phyloP scores from a whole-genome alignment of 2,888 invertebrate species.

The Leucophenga maculata region DNA sequence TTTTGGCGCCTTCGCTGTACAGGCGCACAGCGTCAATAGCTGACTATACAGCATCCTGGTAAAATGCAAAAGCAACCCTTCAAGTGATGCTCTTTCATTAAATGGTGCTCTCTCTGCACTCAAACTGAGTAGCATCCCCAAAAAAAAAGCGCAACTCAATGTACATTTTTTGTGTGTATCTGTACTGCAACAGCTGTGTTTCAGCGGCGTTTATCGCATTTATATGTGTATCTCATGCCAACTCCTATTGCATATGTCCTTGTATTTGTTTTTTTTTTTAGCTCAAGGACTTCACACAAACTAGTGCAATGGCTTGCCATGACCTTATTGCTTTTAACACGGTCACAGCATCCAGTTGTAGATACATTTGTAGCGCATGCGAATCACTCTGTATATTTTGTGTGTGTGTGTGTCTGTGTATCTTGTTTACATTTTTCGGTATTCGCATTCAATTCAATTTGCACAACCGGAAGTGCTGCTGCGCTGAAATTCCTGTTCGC shows the following conservation, averaged over 20 bases:
- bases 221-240: too few relatives aligned
- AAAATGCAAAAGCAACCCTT: slow-evolving; percentile 29
- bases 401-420: slow-evolving; percentile 27
- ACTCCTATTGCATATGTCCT: slow-evolving; percentile 34
- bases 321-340: slow-evolving; percentile 46
- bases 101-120: neutral
- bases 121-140: neutral
- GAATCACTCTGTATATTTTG: slow-evolving; percentile 13
- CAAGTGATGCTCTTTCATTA: neutral
- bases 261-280: slow-evolving; percentile 33
- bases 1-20: slow-evolving; percentile 69
- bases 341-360: slow-evolving; percentile 5
- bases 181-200: too few relatives aligned
- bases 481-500: slow-evolving; percentile 52
- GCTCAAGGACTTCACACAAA: slow-evolving; percentile 51
- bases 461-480: slow-evolving; percentile 46
- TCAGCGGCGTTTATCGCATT: too few relatives aligned
- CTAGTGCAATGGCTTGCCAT: slow-evolving; percentile 36
- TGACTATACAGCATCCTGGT: neutral
- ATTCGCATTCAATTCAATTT: neutral
- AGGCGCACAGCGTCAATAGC: slow-evolving; percentile 57
- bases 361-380: slow-evolving; percentile 1
- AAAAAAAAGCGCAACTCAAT: too few relatives aligned
- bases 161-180: too few relatives aligned
- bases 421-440: slow-evolving; percentile 3